Base-by-base conservation (phyloP, 2,888 invertebrate species). In the Aphodius sticticus region DNA sequence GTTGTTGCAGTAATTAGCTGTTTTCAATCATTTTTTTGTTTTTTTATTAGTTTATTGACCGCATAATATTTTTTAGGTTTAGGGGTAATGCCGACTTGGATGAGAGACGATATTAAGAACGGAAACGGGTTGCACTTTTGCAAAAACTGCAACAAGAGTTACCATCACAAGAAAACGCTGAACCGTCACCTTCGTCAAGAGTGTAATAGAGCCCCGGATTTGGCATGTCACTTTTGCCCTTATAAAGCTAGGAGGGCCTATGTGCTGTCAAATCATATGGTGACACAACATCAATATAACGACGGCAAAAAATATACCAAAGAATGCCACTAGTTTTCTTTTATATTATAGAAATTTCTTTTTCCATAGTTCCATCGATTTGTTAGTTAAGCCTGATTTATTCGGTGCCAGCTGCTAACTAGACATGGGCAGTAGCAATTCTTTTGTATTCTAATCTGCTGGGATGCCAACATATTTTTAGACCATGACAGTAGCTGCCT, bases 231-330 rank as follows among this genome's bases (percentile, higher is more conserved):
- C 70, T 92, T 93, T 89, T 96, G 96, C 90, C 89, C 92, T 84
- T 94, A 94, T 90, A 92, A 92, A 85, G 95, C 96, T 82, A 93
- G 88, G 82, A 88, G 91, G 9, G 89, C 89, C n/a, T 91, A 91
- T 84, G 90, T 90, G 81, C 88, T 91, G 85, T 90, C 87, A 70
- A 86, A 87, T 2, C 89, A 89, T 80, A 85, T 88, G 76, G 87
- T 86, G 81, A 86, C 85, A 53, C 88, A 88, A 79, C 82, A 77
- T 74, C 70, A 70, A 70, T 16, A 16, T 70, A 70, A 26, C 70
- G 16, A 15, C 15, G 16, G 15, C 71, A 71, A 71, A 92, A 91
- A 87, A 92, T 92, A 85, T 88, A 89, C 86, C 53, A 53, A 53
- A 53, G 53, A 53, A 9, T 53, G 9, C 9, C 53, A 53, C 12